A percentile compares a stretch with the other conserved stretches of the same genome.
Evolutionary conservation across 2,113 vertebrate genomes (phyloP).

Genomic region (Carettochelys insculpta): DNA sequence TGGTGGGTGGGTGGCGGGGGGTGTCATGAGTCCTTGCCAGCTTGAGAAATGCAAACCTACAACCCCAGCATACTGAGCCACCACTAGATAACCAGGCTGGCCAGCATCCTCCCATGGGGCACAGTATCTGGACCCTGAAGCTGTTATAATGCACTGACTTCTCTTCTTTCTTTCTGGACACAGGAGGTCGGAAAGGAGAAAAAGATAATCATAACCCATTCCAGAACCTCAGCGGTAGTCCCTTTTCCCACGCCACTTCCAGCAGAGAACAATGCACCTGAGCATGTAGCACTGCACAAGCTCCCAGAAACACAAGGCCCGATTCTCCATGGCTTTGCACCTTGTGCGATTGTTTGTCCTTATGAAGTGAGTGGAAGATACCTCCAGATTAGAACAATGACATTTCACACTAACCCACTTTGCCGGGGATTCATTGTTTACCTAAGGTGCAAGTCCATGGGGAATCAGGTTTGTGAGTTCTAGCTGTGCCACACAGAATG

Average conservation of each 20-base stretch:
- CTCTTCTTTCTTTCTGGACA: not conserved
- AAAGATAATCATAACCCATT: not conserved
- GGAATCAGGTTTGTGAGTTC: no score
- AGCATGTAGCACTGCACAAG: not conserved
- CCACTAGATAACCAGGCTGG: not conserved
- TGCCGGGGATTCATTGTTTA: no score
- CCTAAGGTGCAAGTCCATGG: no score
- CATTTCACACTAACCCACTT: no score
- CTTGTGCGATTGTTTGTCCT: no score
- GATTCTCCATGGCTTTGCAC: no score
- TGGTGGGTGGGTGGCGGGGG: no score
- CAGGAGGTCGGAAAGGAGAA: not conserved
- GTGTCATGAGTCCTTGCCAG: not conserved
- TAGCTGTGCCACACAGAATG: not conserved
- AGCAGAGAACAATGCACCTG: not conserved
- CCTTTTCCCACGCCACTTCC: not conserved
- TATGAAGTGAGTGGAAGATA: no score
- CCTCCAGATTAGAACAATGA: no score
- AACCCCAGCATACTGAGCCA: not conserved
- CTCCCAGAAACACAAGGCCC: no score
- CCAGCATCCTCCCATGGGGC: not conserved
- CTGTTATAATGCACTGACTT: not conserved
- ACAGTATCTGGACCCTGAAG: not conserved
- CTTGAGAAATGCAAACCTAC: not conserved
- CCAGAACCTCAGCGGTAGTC: not conserved